phyloP scores from a whole-genome alignment of 2,797 vertebrate species.

The Lepus oiostolus region DNA sequence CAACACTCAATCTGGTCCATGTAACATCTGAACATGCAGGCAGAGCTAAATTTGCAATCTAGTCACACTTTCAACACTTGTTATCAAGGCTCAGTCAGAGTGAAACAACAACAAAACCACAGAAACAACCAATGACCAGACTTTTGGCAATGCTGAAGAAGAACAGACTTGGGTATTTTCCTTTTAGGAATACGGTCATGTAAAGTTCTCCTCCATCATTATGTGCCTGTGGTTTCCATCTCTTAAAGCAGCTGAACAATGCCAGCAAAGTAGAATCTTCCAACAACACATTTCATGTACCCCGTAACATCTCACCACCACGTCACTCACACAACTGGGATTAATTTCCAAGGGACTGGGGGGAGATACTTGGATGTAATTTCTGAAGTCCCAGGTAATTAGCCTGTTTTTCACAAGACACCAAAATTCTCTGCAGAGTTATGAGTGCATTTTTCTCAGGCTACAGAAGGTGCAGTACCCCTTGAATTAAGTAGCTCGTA shows the following conservation, averaged over 20 bases:
- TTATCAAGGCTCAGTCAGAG: constrained; percentile 42
- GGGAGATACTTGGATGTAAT: neutral
- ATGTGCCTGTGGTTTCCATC: neutral
- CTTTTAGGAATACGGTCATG: neutral
- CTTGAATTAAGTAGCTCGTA: neutral
- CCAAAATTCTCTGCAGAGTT: neutral
- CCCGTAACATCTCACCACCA: neutral
- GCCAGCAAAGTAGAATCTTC: neutral
- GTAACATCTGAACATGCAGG: constrained; percentile 42
- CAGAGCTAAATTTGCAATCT: constrained; percentile 48
- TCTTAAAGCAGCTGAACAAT: neutral
- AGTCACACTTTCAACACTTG: constrained; percentile 42
- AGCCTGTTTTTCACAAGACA: neutral
- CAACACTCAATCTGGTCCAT: neutral
- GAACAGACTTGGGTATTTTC: neutral
- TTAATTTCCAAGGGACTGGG: neutral
- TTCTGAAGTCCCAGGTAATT: neutral
- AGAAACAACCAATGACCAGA: constrained; percentile 36
- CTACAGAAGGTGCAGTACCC: rapidly evolving
- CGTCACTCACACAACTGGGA: neutral
- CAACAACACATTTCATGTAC: neutral
- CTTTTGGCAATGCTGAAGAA: constrained; percentile 23
- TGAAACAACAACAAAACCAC: constrained; percentile 22
- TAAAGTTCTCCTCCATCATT: neutral
- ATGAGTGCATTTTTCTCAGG: neutral